phyloP scores from a whole-genome alignment of 2,888 invertebrate species.

The Adineta ricciae region DNA sequence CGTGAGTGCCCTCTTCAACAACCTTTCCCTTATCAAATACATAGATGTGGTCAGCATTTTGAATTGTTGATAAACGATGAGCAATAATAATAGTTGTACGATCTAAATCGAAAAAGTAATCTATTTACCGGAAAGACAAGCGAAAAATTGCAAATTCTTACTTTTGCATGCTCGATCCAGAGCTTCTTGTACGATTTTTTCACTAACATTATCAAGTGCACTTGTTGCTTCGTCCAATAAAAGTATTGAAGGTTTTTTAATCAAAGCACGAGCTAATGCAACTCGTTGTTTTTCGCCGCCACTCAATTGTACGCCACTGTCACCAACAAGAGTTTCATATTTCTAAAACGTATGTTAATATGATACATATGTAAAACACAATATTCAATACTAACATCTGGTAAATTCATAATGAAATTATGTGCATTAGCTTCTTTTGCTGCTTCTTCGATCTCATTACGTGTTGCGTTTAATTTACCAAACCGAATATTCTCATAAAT shows the following conservation, averaged over 20 bases:
- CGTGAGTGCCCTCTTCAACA: background rate
- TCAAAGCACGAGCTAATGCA: conserved; percentile 36
- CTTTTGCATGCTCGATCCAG: background rate
- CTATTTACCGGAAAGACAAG: background rate
- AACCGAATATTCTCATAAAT: background rate
- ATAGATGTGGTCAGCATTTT: background rate
- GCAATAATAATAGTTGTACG: background rate
- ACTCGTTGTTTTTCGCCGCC: background rate
- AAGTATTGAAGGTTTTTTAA: background rate
- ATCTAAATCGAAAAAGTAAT: background rate
- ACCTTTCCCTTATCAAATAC: background rate
- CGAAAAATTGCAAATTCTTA: background rate
- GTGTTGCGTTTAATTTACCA: background rate
- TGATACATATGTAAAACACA: too few species aligned
- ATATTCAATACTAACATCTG: too few species aligned
- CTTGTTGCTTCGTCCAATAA: background rate
- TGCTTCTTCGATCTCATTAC: background rate
- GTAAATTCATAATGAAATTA: background rate
- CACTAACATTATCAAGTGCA: background rate
- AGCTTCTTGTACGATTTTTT: background rate
- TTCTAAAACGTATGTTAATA: background rate
- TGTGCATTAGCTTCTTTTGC: background rate
- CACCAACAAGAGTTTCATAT: background rate
- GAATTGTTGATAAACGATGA: background rate
- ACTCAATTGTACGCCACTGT: conserved; percentile 37